Evolutionary conservation across 2,888 invertebrate species (phyloP).

Genomic region (Xanthorhoe designata): DNA sequence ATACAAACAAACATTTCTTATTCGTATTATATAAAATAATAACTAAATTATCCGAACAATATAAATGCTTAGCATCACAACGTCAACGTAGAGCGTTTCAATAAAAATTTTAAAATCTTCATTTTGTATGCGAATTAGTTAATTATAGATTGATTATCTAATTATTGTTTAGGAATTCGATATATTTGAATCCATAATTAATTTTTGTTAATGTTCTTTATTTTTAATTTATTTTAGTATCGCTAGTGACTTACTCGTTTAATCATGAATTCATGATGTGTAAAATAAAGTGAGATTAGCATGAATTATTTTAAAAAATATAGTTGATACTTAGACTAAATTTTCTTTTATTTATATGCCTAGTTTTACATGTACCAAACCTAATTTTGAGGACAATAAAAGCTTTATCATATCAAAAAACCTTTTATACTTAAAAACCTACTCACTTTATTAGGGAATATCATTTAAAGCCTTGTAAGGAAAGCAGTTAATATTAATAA

Average conservation of each 20-base stretch:
- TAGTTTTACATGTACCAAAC: too few relatives aligned
- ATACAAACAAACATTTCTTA: not conserved
- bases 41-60: slow-evolving; percentile 42
- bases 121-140: slow-evolving; percentile 33
- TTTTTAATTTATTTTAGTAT: too few relatives aligned
- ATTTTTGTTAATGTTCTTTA: not conserved
- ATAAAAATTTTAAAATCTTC: slow-evolving; percentile 30
- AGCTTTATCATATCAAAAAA: too few relatives aligned
- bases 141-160: slow-evolving; percentile 31
- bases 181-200: slow-evolving; percentile 6
- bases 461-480: not conserved
- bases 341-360: too few relatives aligned
- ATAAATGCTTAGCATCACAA: slow-evolving; percentile 37
- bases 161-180: slow-evolving; percentile 19
- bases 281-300: too few relatives aligned
- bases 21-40: slow-evolving; percentile 6
- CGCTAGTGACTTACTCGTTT: too few relatives aligned
- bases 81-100: slow-evolving; percentile 14
- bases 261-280: too few relatives aligned
- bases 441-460: too few relatives aligned
- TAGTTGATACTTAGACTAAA: too few relatives aligned
- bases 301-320: too few relatives aligned
- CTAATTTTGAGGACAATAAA: too few relatives aligned
- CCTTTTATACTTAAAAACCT: too few relatives aligned
- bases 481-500: not conserved